Conservation (phyloP, 2,113 vertebrate genomes). For the Menura novaehollandiae region DNA sequence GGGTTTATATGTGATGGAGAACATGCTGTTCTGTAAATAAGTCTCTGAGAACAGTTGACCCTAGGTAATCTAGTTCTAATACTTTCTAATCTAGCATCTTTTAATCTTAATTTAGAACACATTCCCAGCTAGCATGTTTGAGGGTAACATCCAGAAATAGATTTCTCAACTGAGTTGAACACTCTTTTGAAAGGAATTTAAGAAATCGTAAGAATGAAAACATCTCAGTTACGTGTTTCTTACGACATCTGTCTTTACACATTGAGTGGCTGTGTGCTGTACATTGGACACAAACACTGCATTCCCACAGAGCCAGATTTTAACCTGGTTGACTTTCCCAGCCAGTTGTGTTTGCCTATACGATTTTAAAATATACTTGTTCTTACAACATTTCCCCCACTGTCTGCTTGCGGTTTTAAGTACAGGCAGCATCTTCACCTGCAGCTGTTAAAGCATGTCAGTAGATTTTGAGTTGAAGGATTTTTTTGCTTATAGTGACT, state of each 20-base stretch:
- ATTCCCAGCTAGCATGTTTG: not conserved
- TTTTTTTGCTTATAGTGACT: not conserved
- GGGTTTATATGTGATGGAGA: not conserved
- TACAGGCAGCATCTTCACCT: not conserved
- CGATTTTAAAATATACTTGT: not conserved
- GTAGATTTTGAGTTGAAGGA: not conserved
- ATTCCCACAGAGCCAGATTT: not conserved
- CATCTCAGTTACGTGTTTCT: not conserved
- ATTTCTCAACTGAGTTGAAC: not conserved
- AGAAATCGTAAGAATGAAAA: not conserved
- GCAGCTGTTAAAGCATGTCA: not conserved
- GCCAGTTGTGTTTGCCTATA: not conserved
- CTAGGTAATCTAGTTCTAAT: constrained; percentile 28
- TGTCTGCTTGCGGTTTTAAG: not conserved
- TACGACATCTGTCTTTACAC: not conserved
- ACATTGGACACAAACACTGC: not conserved
- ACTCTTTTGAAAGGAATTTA: not conserved
- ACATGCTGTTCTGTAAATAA: not conserved
- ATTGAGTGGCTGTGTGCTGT: not conserved
- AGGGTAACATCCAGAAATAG: not conserved
- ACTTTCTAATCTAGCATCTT: constrained; percentile 15
- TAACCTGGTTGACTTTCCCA: not conserved
- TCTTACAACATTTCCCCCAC: not conserved
- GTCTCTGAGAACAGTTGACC: not conserved
- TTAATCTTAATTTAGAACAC: constrained; percentile 22